A percentile compares a stretch with the other conserved stretches of the same genome.
Conservation (phyloP, 1,140 invertebrate species). For the Rhysida immarginata region DNA sequence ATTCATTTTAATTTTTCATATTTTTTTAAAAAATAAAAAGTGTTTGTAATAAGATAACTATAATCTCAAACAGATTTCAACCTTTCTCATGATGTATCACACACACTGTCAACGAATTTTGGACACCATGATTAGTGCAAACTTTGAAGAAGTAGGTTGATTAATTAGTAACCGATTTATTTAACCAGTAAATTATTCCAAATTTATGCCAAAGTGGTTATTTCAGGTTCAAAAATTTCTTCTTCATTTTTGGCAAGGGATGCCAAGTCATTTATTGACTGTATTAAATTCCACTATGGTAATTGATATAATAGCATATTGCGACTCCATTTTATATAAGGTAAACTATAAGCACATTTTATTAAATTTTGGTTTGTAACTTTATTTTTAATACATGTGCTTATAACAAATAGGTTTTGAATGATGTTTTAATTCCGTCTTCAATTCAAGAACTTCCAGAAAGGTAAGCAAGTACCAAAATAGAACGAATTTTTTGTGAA, state of each 20-base stretch:
- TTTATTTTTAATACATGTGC: not conserved
- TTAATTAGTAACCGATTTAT: too few relatives aligned
- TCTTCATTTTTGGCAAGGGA: conserved; percentile 40
- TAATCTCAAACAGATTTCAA: conserved; percentile 30
- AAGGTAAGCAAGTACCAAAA: too few relatives aligned
- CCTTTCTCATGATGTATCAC: conserved; percentile 40
- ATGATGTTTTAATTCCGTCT: conserved; percentile 13
- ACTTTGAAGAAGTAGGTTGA: conserved; percentile 36
- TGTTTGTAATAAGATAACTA: conserved; percentile 30
- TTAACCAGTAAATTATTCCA: too few relatives aligned
- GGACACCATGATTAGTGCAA: conserved; percentile 36
- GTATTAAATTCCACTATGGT: conserved; percentile 30
- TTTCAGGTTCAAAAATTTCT: conserved; percentile 36
- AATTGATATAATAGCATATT: conserved; percentile 35
- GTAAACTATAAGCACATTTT: conserved; percentile 20
- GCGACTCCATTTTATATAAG: conserved; percentile 38
- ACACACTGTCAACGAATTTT: conserved; percentile 39
- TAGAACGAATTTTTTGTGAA: too few relatives aligned
- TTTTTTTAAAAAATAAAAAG: conserved; percentile 32
- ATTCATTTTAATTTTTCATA: too few relatives aligned
- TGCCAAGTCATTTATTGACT: conserved; percentile 35
- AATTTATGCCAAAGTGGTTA: too few relatives aligned
- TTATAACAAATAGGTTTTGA: conserved; percentile 14
- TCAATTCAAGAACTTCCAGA: conserved; percentile 8
- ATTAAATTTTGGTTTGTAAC: conserved; percentile 23